A percentile compares a stretch with the other conserved stretches of the same genome.
Evolutionary conservation across 2,888 invertebrate genomes (phyloP).

Genomic region (Ariolimax columbianus): DNA sequence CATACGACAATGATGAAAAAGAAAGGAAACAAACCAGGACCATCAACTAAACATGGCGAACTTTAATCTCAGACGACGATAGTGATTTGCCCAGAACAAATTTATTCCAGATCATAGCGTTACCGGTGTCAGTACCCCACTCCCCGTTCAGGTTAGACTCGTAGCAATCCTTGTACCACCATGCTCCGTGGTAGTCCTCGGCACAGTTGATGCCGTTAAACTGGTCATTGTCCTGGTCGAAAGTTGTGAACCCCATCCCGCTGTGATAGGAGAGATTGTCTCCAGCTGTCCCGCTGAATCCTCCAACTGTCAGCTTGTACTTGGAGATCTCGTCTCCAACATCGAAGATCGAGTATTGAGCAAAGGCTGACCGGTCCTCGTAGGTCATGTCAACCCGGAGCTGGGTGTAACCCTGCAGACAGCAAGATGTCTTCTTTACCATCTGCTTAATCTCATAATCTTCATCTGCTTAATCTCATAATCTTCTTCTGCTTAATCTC

Average conservation of each 20-base stretch:
- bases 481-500: too few relatives aligned
- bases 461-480: too few relatives aligned
- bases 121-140: not conserved
- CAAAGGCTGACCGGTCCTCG: not conserved
- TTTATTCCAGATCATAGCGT: not conserved
- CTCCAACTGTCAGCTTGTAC: not conserved
- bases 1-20: too few relatives aligned
- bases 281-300: not conserved
- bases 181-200: not conserved
- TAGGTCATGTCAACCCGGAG: not conserved
- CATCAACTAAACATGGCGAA: not conserved
- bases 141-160: not conserved
- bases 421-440: too few relatives aligned
- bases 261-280: not conserved
- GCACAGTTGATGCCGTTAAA: not conserved
- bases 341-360: not conserved
- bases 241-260: not conserved
- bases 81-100: not conserved
- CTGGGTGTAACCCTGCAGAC: not conserved
- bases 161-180: slow-evolving; percentile 4
- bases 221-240: slow-evolving; percentile 1
- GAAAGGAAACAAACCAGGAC: too few relatives aligned
- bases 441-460: too few relatives aligned
- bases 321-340: not conserved
- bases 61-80: slow-evolving; percentile 10